A percentile compares a stretch with the other conserved stretches of the same genome.
These are phyloP conservation scores for Smittia sp. DNA, from an alignment of 2,888 invertebrate genomes.

Conservation along the genomic window DNA sequence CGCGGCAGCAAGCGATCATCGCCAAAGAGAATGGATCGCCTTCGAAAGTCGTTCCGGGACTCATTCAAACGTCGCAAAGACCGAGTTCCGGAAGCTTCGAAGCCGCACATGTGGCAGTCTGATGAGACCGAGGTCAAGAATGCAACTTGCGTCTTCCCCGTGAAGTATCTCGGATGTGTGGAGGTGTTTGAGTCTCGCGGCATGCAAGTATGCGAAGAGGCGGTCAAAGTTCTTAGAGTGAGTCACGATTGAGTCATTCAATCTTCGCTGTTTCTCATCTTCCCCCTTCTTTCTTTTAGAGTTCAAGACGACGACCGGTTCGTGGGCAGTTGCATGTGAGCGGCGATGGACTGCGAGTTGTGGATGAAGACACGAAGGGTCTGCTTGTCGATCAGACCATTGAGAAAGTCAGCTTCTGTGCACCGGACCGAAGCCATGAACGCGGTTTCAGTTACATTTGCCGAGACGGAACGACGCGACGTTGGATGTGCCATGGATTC, in stretches of 20 bases:
- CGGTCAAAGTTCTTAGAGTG: constrained; percentile 93
- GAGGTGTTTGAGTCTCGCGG: constrained; percentile 99
- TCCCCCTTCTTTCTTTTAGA: constrained; percentile 57
- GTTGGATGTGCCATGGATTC: constrained; percentile 99
- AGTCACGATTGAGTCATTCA: constrained; percentile 50
- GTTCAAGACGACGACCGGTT: constrained; percentile 83
- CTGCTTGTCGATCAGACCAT: constrained; percentile 99
- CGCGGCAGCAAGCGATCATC: constrained; percentile 63
- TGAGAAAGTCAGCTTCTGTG: constrained; percentile 99
- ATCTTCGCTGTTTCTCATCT: neutral
- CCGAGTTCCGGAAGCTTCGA: constrained; percentile 84
- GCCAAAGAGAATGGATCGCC: constrained; percentile 81
- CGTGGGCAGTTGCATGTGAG: constrained; percentile 86
- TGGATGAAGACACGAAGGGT: constrained; percentile 98
- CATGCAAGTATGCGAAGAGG: constrained; percentile 99
- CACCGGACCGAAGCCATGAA: constrained; percentile 96
- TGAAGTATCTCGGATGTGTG: constrained; percentile 98
- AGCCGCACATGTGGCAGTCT: constrained; percentile 97
- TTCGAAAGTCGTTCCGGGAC: constrained; percentile 86
- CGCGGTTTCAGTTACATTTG: constrained; percentile 97
- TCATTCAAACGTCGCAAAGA: constrained; percentile 92
- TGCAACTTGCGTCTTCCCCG: constrained; percentile 95
- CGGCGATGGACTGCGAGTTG: constrained; percentile 94
- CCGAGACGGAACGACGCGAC: constrained; percentile 94
- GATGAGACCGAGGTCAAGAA: constrained; percentile 95